Evolutionary conservation across 2,113 vertebrate genomes (phyloP).

Genomic region (Oreochromis tanganicae): DNA sequence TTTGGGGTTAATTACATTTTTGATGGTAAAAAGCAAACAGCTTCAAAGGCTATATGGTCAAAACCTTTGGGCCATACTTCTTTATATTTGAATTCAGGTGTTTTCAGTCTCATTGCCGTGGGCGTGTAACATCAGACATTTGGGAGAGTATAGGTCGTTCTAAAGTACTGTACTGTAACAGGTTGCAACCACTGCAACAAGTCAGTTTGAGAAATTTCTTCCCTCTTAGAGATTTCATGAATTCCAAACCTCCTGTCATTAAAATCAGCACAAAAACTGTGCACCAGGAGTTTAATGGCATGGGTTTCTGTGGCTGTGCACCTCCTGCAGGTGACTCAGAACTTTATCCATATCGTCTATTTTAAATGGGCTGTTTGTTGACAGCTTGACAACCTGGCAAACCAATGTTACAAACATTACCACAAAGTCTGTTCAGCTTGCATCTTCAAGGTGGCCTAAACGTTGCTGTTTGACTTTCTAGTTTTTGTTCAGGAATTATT

Average conservation of each 20-base stretch:
- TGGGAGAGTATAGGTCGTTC: accelerated
- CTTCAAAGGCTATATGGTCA: neutral
- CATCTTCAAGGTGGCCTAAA: neutral
- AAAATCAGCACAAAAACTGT: neutral
- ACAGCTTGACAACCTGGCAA: neutral
- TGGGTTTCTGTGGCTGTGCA: neutral
- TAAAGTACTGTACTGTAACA: neutral
- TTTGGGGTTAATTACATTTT: conserved; percentile 10
- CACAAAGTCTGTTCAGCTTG: neutral
- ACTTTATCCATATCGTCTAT: accelerated
- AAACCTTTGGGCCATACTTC: neutral
- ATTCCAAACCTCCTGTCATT: accelerated
- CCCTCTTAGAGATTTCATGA: accelerated
- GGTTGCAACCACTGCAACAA: neutral
- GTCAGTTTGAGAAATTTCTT: neutral
- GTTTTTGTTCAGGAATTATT: neutral
- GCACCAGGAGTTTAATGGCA: neutral
- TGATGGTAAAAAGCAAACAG: neutral
- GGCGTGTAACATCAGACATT: neutral
- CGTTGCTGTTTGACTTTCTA: neutral
- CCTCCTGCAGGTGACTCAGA: neutral
- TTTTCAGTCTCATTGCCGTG: neutral
- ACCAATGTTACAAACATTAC: neutral
- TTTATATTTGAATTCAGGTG: neutral
- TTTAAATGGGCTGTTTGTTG: neutral